Percentiles rank a stretch among this genome's conserved stretches.
These are phyloP conservation scores for Galleria mellonella DNA, from an alignment of 1,140 invertebrate genomes.

Conservation along the genomic window DNA sequence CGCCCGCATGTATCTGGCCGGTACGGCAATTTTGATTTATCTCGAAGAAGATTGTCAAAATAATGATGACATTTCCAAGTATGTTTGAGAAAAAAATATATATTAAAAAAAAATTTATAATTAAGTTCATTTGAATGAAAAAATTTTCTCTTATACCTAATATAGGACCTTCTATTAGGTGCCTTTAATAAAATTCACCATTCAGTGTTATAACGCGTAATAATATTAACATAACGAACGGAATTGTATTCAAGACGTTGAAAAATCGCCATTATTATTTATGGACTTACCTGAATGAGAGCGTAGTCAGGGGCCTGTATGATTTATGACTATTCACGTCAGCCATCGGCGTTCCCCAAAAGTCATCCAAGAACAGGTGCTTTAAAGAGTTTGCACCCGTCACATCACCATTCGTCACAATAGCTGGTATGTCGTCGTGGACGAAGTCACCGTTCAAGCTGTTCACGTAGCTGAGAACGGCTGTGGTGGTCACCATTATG, in stretches of 20 bases:
- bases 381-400: conserved; percentile 79
- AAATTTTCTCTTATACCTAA: too few relatives aligned
- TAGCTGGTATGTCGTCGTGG: conserved; percentile 93
- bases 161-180: too few relatives aligned
- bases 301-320: conserved; percentile 86
- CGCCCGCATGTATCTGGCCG: too few relatives aligned
- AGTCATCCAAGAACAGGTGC: conserved; percentile 87
- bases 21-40: too few relatives aligned
- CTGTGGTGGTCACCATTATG: conserved; percentile 78
- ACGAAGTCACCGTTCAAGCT: conserved; percentile 91
- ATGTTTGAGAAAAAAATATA: too few relatives aligned
- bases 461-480: conserved; percentile 85
- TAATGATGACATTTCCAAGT: too few relatives aligned
- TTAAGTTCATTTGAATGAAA: too few relatives aligned
- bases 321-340: conserved; percentile 89
- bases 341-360: conserved; percentile 93
- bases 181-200: too few relatives aligned
- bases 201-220: too few relatives aligned
- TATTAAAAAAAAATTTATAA: too few relatives aligned
- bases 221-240: too few relatives aligned
- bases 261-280: conserved; percentile 1
- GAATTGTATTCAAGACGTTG: background rate
- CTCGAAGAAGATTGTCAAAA: too few relatives aligned
- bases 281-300: conserved; percentile 86
- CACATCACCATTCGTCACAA: conserved; percentile 90